A percentile compares a stretch with the other conserved stretches of the same genome.
Conservation (phyloP, 2,113 vertebrate species). For the Raja brachyura region DNA sequence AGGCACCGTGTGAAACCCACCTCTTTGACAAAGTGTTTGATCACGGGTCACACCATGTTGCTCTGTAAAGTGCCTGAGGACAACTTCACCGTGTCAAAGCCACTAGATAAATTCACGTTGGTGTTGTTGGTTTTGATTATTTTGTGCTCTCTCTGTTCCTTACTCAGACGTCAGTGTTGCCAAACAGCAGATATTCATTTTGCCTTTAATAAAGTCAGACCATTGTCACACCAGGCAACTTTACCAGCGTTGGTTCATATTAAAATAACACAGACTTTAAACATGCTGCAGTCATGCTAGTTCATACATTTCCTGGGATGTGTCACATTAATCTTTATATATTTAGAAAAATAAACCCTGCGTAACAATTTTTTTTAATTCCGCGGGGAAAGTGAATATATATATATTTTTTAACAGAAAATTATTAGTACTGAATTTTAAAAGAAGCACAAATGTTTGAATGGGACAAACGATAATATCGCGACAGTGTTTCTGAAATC, state of each 20-base stretch:
- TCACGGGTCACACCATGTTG: background rate
- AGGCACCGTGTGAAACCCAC: background rate
- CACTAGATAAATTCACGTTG: background rate
- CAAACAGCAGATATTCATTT: background rate
- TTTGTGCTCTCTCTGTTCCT: background rate
- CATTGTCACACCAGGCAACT: background rate
- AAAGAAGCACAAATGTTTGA: slow-evolving; percentile 3
- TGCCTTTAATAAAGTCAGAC: slow-evolving; percentile 28
- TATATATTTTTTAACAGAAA: background rate
- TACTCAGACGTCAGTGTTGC: background rate
- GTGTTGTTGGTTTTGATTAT: background rate
- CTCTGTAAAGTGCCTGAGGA: background rate
- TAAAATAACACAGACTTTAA: slow-evolving; percentile 25
- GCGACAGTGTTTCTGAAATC: background rate
- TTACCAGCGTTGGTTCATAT: slow-evolving; percentile 2
- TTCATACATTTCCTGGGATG: slow-evolving; percentile 21
- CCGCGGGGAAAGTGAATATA: background rate
- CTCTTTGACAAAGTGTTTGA: background rate
- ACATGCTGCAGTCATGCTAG: background rate
- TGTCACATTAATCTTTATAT: slow-evolving; percentile 31
- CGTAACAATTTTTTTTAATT: background rate
- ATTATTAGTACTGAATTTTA: background rate
- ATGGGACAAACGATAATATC: background rate
- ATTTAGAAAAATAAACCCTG: background rate
- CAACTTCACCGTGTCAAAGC: background rate